Percentiles rank a stretch among this genome's conserved stretches.
phyloP scores from a whole-genome alignment of 2,797 vertebrate species.

The Artibeus jamaicensis region DNA sequence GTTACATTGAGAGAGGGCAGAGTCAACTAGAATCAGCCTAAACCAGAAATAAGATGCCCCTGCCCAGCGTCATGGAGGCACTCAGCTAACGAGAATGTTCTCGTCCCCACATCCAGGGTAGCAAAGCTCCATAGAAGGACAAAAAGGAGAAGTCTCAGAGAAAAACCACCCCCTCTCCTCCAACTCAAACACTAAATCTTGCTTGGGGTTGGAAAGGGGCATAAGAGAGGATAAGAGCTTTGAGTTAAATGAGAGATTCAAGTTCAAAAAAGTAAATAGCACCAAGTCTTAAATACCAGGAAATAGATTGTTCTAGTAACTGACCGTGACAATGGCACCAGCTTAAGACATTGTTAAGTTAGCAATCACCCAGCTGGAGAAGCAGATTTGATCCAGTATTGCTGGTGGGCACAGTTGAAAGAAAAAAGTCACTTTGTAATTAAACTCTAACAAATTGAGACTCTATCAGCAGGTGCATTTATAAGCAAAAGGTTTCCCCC shows the following conservation, averaged over 20 bases:
- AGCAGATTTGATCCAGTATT: neutral
- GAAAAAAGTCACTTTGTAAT: neutral
- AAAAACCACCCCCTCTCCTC: accelerated
- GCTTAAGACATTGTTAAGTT: neutral
- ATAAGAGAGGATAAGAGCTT: neutral
- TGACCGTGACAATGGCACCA: neutral
- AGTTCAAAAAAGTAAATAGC: neutral
- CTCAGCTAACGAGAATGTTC: neutral
- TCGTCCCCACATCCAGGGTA: neutral
- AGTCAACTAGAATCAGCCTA: neutral
- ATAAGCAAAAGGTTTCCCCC: neutral
- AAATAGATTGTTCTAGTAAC: neutral
- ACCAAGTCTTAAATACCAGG: neutral
- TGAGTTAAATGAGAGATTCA: neutral
- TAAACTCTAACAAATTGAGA: neutral
- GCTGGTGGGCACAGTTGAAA: neutral
- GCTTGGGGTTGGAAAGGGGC: neutral
- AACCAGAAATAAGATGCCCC: neutral
- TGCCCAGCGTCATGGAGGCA: neutral
- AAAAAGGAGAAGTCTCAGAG: neutral
- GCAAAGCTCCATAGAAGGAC: neutral
- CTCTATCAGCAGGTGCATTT: neutral
- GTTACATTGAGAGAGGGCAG: too few relatives aligned
- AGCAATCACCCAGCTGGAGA: neutral
- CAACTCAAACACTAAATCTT: neutral